phyloP scores from a whole-genome alignment of 2,888 invertebrate species.

The Alloplasta piceator region DNA sequence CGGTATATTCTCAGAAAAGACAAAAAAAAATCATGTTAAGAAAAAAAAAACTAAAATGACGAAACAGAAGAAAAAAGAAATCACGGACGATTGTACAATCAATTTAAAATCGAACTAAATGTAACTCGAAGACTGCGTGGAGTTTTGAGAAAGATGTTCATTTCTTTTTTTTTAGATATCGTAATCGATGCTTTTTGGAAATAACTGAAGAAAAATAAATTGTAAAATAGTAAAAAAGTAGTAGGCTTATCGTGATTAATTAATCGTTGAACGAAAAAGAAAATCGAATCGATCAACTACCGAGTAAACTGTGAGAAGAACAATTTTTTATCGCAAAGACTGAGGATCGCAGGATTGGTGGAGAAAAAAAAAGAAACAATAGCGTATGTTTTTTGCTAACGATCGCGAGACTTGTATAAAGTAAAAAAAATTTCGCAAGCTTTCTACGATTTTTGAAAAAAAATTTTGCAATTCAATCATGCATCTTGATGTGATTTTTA shows the following conservation, averaged over 20 bases:
- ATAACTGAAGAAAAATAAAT: constrained; percentile 18
- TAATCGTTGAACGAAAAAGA: constrained; percentile 40
- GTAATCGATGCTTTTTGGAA: constrained; percentile 44
- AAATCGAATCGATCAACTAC: constrained; percentile 45
- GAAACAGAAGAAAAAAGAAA: constrained; percentile 30
- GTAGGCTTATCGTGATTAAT: constrained; percentile 47
- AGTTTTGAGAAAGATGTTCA: too few relatives aligned
- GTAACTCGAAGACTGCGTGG: constrained; percentile 60
- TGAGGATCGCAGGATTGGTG: constrained; percentile 61
- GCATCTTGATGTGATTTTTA: constrained; percentile 31
- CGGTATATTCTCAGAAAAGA: constrained; percentile 32
- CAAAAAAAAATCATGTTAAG: constrained; percentile 15
- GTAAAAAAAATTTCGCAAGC: constrained; percentile 42
- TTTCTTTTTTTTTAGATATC: too few relatives aligned
- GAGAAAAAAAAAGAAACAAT: too few relatives aligned
- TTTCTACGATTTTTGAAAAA: constrained; percentile 55
- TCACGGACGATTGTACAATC: constrained; percentile 67
- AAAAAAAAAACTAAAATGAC: constrained; percentile 1
- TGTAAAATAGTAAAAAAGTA: constrained; percentile 39
- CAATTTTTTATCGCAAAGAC: constrained; percentile 56
- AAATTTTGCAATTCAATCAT: constrained; percentile 45
- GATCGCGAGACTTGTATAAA: constrained; percentile 25
- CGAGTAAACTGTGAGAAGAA: constrained; percentile 40
- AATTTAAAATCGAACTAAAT: constrained; percentile 65
- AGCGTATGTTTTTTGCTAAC: constrained; percentile 38